These are phyloP conservation scores for Sinodicranocentrus sp. DNA, from an alignment of 2,888 invertebrate species.

Conservation along the genomic window DNA sequence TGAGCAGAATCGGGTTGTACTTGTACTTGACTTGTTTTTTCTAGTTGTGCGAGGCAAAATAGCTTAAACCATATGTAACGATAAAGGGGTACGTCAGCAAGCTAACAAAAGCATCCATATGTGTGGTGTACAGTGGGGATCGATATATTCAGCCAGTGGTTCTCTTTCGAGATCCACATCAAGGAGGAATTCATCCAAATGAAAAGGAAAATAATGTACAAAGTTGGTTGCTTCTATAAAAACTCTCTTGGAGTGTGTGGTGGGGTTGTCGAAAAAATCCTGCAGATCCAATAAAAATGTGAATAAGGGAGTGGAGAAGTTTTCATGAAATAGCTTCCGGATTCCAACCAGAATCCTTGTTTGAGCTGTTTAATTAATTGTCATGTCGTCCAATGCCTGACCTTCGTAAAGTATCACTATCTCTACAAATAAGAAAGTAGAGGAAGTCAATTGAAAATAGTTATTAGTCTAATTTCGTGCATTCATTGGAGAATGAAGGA, in stretches of 20 bases:
- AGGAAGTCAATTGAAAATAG: not conserved
- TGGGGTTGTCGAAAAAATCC: too few relatives aligned
- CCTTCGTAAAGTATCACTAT: not conserved
- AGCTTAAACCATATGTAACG: not conserved
- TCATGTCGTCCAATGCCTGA: constrained; percentile 13
- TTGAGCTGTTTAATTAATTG: constrained; percentile 19
- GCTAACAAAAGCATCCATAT: constrained; percentile 16
- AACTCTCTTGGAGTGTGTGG: too few relatives aligned
- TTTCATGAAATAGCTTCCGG: not conserved
- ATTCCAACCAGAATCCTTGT: not conserved
- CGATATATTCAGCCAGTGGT: constrained; percentile 8
- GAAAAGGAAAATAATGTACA: too few relatives aligned
- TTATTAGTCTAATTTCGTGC: not conserved
- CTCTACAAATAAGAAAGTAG: too few relatives aligned
- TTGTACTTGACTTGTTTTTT: constrained; percentile 39
- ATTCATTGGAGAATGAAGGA: too few relatives aligned
- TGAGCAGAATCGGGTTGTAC: constrained; percentile 34
- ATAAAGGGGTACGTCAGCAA: constrained; percentile 17
- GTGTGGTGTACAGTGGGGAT: not conserved
- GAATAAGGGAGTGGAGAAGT: not conserved
- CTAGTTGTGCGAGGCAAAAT: not conserved
- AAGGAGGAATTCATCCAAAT: too few relatives aligned
- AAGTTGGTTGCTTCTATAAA: too few relatives aligned
- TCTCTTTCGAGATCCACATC: too few relatives aligned
- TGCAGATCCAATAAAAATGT: not conserved